Base-by-base conservation (phyloP, 1,140 invertebrate genomes). In the Drosophila insularis region DNA sequence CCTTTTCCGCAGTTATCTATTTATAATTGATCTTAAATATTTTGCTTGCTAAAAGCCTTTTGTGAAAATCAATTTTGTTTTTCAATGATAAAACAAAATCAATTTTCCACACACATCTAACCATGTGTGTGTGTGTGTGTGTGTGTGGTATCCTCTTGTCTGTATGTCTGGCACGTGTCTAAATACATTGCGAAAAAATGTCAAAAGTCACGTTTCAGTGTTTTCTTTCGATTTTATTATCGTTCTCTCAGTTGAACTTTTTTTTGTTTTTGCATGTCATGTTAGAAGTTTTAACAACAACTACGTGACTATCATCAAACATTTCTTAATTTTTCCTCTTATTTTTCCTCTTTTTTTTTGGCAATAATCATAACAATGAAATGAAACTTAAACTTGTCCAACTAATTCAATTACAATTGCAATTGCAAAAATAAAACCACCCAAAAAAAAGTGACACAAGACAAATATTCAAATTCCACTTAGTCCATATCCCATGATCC, bases 201-300 rank as follows among this genome's bases (percentile, higher is more conserved):
- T 82, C 68, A 80, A 82, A 89, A 77, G 58, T 76, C 84, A 87
- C 84, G 82, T 87, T 87, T 69, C 84, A 82, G 79, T 89, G 84
- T 81, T 87, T 87, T 87, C 68, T 81, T 50, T 50, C 43, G 80
- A 87, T 80, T 87, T 87, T 69, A 63, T 80, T 71, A 78, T 81
- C 86, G 74, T 78, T 81, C 86, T 74, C 78, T 75, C 78, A 78
- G 65, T 72, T 58, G 27, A 27, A 23, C 77, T 60, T 71, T 37
- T 53, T 53, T 23, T 46, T 35, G 23, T 23, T 68, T 59, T 31
- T 68, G 53, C 60, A n/a, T 39, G 11, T 56, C 43, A 39, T 60
- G 65, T 66, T 73, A 67, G 66, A 68, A 62, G 23, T 78, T 76
- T 74, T 77, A 50, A 50, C 43, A 71, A 70, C 69, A 78, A 70